A percentile compares a stretch with the other conserved stretches of the same genome.
Conservation (phyloP, 2,797 vertebrate species). For the Oreochromis grahami region DNA sequence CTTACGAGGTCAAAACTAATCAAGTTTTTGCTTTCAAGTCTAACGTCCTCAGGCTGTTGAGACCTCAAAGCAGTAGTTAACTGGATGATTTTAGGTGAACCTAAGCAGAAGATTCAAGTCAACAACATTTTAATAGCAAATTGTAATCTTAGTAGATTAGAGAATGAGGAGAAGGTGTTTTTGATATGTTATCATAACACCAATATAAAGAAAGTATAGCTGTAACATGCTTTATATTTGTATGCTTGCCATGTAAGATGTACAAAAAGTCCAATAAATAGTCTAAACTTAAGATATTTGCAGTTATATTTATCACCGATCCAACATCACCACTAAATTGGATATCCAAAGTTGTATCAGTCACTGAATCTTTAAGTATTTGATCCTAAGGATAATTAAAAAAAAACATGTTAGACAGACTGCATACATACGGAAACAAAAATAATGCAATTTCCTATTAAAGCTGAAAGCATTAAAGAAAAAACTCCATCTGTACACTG, state of each 20-base stretch:
- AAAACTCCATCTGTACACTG: neutral
- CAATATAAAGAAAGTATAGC: neutral
- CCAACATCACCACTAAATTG: neutral
- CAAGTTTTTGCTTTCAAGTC: neutral
- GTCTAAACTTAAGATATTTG: neutral
- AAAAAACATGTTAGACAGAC: neutral
- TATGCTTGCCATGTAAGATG: neutral
- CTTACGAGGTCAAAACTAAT: neutral
- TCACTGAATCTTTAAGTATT: neutral
- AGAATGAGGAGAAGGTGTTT: neutral
- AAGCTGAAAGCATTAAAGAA: neutral
- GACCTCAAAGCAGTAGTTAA: neutral
- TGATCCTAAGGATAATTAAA: neutral
- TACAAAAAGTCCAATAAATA: neutral
- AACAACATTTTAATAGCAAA: neutral
- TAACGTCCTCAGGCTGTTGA: neutral
- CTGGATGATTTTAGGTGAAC: neutral
- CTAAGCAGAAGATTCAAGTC: neutral
- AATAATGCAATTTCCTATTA: neutral
- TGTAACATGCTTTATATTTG: neutral
- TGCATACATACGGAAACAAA: neutral
- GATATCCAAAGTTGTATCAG: neutral
- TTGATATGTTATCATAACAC: neutral
- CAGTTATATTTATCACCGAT: neutral
- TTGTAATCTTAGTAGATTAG: neutral